phyloP scores from a whole-genome alignment of 2,888 invertebrate species.

The Tortricodes alternella region DNA sequence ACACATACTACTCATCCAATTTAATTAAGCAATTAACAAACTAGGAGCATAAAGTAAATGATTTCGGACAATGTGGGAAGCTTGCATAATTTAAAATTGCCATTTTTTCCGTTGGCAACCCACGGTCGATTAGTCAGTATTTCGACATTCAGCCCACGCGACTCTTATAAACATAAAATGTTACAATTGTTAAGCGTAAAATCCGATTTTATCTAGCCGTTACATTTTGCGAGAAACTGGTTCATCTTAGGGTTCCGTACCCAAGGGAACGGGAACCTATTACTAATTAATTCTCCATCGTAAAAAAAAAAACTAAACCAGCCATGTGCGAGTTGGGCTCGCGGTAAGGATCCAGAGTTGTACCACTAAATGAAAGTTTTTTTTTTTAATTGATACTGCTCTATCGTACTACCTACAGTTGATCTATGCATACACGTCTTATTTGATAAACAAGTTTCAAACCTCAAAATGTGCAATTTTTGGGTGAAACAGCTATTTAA shows the following conservation, averaged over 20 bases:
- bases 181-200: slow-evolving; percentile 77
- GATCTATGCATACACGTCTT: too few relatives aligned
- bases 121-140: slow-evolving; percentile 80
- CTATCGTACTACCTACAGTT: too few relatives aligned
- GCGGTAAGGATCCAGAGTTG: too few relatives aligned
- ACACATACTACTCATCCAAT: slow-evolving; percentile 9
- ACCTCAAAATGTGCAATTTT: too few relatives aligned
- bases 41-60: slow-evolving; percentile 67
- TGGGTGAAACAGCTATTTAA: too few relatives aligned
- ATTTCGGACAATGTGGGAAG: slow-evolving; percentile 71
- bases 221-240: slow-evolving; percentile 33
- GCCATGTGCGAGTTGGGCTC: too few relatives aligned
- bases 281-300: too few relatives aligned
- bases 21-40: slow-evolving; percentile 77
- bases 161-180: slow-evolving; percentile 77
- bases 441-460: too few relatives aligned
- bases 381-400: too few relatives aligned
- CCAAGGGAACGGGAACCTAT: too few relatives aligned
- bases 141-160: slow-evolving; percentile 76
- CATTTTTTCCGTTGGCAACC: slow-evolving; percentile 76
- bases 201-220: slow-evolving; percentile 77
- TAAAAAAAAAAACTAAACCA: too few relatives aligned
- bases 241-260: not conserved
- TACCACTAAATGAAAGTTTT: too few relatives aligned
- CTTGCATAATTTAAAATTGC: slow-evolving; percentile 80